These are phyloP conservation scores for Stratiomys singularior DNA, from an alignment of 2,888 invertebrate genomes.

Conservation along the genomic window DNA sequence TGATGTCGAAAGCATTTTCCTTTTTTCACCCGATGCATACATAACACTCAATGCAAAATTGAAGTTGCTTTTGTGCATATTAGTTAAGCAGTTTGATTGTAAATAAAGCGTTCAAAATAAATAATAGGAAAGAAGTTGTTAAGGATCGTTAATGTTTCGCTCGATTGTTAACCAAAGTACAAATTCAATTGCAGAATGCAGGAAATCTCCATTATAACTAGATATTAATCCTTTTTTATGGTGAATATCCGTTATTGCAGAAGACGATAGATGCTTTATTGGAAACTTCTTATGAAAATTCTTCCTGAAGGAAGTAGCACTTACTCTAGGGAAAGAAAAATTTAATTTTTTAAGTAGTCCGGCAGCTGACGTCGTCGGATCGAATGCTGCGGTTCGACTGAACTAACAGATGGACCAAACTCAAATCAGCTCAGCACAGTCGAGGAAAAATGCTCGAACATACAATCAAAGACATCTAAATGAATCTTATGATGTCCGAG, in stretches of 20 bases:
- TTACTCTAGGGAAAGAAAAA: conserved; percentile 66
- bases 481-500: conserved; percentile 15
- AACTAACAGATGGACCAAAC: conserved; percentile 62
- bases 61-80: background rate
- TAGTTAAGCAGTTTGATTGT: background rate
- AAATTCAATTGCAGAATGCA: background rate
- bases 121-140: background rate
- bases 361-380: conserved; percentile 67
- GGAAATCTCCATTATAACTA: background rate
- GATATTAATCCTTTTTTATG: conserved; percentile 29
- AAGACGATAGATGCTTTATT: background rate
- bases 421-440: conserved; percentile 47
- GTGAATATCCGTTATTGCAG: conserved; percentile 10
- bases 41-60: background rate
- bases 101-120: conserved; percentile 4
- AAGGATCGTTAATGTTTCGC: background rate
- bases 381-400: conserved; percentile 68
- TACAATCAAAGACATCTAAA: conserved; percentile 40
- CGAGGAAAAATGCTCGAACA: conserved; percentile 8
- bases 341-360: conserved; percentile 63
- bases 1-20: conserved; percentile 9
- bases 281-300: conserved; percentile 46
- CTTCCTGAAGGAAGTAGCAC: conserved; percentile 55
- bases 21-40: conserved; percentile 14
- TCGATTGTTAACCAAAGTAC: conserved; percentile 3